Evolutionary conservation across 2,113 vertebrate species (phyloP).

Genomic region (Macaca mulatta): DNA sequence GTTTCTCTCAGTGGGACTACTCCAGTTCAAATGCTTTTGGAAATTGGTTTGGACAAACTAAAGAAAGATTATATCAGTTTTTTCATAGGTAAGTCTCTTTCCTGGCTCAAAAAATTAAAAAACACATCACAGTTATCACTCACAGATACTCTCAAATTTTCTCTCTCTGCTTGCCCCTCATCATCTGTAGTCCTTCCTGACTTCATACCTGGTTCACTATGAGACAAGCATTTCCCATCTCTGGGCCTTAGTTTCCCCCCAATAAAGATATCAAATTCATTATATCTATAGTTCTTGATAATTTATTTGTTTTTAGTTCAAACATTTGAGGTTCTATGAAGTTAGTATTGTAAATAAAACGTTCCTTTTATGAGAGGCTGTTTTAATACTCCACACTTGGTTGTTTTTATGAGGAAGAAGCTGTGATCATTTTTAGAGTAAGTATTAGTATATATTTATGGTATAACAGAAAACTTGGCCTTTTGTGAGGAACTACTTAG

Average conservation of each 20-base stretch:
- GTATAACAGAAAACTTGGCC: background rate
- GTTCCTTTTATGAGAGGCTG: background rate
- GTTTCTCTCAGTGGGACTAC: conserved; percentile 88
- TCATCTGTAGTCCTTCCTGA: background rate
- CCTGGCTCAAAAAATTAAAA: conserved; percentile 16
- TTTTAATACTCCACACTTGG: background rate
- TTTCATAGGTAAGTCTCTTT: conserved; percentile 90
- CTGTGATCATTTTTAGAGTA: conserved; percentile 27
- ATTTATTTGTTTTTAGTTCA: background rate
- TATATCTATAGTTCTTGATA: background rate
- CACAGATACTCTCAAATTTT: background rate
- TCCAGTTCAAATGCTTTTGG: conserved; percentile 93
- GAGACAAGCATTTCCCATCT: background rate
- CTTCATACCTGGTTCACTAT: background rate
- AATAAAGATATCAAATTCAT: background rate
- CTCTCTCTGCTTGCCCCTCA: background rate
- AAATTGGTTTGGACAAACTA: conserved; percentile 97
- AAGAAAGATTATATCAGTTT: conserved; percentile 97
- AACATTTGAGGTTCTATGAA: conserved; percentile 29
- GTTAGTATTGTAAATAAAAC: background rate
- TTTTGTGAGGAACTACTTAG: background rate
- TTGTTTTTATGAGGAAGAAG: conserved; percentile 21
- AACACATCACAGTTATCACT: background rate
- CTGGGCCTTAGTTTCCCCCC: background rate
- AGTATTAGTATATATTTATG: conserved; percentile 12